Conservation (phyloP, 2,113 vertebrate genomes). For the Circaetus cinerascens region DNA sequence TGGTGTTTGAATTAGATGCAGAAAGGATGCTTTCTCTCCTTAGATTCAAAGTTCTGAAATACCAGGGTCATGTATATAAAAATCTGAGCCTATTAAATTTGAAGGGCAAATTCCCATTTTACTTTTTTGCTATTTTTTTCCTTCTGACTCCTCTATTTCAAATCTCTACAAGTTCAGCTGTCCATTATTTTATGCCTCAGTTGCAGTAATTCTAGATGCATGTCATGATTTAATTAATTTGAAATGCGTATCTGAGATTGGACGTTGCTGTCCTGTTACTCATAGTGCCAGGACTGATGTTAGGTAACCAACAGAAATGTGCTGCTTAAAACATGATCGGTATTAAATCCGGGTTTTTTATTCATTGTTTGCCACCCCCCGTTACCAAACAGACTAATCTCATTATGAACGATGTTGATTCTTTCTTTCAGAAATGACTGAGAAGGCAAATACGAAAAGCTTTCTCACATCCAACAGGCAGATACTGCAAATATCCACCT, state of each 20-base stretch:
- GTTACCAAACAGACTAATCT: conserved; percentile 30
- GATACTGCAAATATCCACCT: not conserved
- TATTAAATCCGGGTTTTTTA: not conserved
- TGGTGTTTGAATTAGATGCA: not conserved
- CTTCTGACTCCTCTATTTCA: not conserved
- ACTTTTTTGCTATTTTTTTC: not conserved
- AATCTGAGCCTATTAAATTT: not conserved
- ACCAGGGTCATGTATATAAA: not conserved
- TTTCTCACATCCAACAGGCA: not conserved
- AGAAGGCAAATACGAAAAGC: not conserved
- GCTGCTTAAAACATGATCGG: not conserved
- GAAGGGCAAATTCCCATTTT: not conserved
- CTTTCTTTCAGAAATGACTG: not conserved
- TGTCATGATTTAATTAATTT: not conserved
- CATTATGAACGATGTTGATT: not conserved
- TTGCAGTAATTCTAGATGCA: not conserved
- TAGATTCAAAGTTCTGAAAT: not conserved
- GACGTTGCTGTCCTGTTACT: not conserved
- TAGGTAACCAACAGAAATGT: conserved; percentile 6
- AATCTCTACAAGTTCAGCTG: not conserved
- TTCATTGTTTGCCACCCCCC: conserved; percentile 1
- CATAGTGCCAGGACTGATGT: not conserved
- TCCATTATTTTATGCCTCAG: not conserved
- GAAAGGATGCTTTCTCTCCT: not conserved
- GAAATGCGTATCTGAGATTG: not conserved